Base-by-base conservation (phyloP, 2,113 vertebrate genomes). In the Amazona guildingii region DNA sequence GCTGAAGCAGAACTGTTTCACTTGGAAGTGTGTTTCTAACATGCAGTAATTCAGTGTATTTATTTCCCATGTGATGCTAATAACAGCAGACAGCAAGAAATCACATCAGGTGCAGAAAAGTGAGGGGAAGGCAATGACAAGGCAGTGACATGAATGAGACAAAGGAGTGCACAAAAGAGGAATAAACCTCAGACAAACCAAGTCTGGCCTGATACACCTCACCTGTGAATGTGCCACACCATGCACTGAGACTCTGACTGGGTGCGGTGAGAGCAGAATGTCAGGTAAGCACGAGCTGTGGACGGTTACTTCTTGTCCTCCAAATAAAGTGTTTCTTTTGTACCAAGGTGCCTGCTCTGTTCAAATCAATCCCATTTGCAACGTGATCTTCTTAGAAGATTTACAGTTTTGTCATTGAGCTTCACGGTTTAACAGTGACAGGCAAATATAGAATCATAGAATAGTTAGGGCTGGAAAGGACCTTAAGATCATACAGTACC, bases 11-110 rank as follows among this genome's bases (percentile, higher is more conserved):
- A 85, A 20, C 29, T 43, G 52, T 59, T 82, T 61, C 48, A n/a
- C 74, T 72, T 62, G 82, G 41, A 35, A 68, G 35, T 1, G 29
- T 28, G 57, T 73, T 93, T 85, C 70, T 83, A 57, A 48, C 1
- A 10, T 62, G 52, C 67, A 69, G 29, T 54, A 73, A 79, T 52
- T 79, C 55, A 21, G 33, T 31, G 57, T 23, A 59, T 76, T 88
- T 23, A 54, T 76, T 88, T 76, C 52, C 57, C 44, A 62, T 3
- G 14, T 66, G 79, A 90, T 20, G 59, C 33, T 83, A 90, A 27
- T 55, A 83, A 54, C 44, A 83, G 63, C 9, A 41, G 92, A 94
- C 94, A 44, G 75, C 63, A 88, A 77, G 72, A 92, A 88, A 66
- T 70, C 23, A 20, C 0, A 0, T 83, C 68, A 70, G 52, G 33